phyloP scores from a whole-genome alignment of 1,140 invertebrate genomes.

The Apis florea region DNA sequence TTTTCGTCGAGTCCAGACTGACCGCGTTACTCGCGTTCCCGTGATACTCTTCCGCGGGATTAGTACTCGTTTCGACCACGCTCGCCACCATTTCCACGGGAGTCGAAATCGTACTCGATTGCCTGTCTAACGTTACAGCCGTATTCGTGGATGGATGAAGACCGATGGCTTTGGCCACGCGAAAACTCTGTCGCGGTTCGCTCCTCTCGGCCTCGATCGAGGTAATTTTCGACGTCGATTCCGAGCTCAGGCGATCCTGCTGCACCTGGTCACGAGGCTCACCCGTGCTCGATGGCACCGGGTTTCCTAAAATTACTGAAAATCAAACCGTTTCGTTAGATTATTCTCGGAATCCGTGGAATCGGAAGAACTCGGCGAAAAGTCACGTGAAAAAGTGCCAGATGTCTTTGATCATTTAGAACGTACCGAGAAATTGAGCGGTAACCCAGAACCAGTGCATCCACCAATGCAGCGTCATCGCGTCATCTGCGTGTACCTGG shows the following conservation, averaged over 20 bases:
- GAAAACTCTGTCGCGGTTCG: slow-evolving; percentile 58
- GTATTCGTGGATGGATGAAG: slow-evolving; percentile 56
- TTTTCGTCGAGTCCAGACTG: neutral
- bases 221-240: slow-evolving; percentile 10
- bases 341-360: too few relatives aligned
- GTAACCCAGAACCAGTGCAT: slow-evolving; percentile 88
- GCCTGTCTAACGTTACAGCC: slow-evolving; percentile 46
- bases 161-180: slow-evolving; percentile 71
- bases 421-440: slow-evolving; percentile 78
- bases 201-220: slow-evolving; percentile 30
- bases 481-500: slow-evolving; percentile 75
- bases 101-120: slow-evolving; percentile 31
- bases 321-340: neutral
- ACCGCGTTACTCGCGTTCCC: slow-evolving; percentile 15
- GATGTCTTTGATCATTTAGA: slow-evolving; percentile 22
- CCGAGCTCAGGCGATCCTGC: slow-evolving; percentile 32
- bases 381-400: neutral
- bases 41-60: slow-evolving; percentile 4
- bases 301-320: slow-evolving; percentile 66
- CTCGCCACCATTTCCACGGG: slow-evolving; percentile 9
- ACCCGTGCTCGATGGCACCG: slow-evolving; percentile 68
- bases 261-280: slow-evolving; percentile 51
- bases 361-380: neutral
- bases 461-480: slow-evolving; percentile 87
- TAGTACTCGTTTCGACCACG: slow-evolving; percentile 13